A percentile compares a stretch with the other conserved stretches of the same genome.
Conservation (phyloP, 2,888 invertebrate species). For the Sesamia inferens region DNA sequence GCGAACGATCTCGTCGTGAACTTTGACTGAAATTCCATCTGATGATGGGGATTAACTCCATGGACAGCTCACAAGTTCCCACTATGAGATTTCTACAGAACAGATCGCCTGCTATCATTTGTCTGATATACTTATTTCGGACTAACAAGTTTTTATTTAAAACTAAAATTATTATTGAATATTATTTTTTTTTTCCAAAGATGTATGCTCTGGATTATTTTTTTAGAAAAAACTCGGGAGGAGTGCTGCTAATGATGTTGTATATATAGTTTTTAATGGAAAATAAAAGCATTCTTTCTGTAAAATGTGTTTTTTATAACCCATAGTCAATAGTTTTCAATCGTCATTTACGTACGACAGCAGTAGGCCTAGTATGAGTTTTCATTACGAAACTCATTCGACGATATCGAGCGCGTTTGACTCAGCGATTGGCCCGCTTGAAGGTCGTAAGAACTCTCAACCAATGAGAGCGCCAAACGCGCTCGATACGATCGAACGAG, state of each 20-base stretch:
- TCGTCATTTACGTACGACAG: neutral
- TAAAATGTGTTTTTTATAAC: constrained; percentile 54
- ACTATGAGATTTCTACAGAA: neutral
- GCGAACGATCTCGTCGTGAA: neutral
- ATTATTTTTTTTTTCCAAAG: constrained; percentile 78
- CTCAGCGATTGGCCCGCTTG: too few species aligned
- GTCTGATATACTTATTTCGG: constrained; percentile 38
- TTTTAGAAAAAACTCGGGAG: constrained; percentile 72
- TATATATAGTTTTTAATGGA: constrained; percentile 76
- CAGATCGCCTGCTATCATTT: constrained; percentile 11
- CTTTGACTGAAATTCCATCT: neutral
- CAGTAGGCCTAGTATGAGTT: too few species aligned
- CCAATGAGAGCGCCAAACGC: too few species aligned
- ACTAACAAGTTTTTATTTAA: constrained; percentile 50
- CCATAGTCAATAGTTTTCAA: neutral
- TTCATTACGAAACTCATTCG: too few species aligned
- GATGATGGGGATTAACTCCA: neutral
- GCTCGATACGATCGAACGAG: too few species aligned
- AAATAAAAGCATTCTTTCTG: constrained; percentile 80
- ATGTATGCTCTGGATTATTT: constrained; percentile 80
- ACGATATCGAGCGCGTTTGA: too few species aligned
- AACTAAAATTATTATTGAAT: constrained; percentile 58
- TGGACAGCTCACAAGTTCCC: neutral
- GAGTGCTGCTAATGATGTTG: constrained; percentile 72
- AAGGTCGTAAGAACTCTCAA: too few species aligned